phyloP scores from a whole-genome alignment of 2,888 invertebrate genomes.

The Tetranychus truncatus region DNA sequence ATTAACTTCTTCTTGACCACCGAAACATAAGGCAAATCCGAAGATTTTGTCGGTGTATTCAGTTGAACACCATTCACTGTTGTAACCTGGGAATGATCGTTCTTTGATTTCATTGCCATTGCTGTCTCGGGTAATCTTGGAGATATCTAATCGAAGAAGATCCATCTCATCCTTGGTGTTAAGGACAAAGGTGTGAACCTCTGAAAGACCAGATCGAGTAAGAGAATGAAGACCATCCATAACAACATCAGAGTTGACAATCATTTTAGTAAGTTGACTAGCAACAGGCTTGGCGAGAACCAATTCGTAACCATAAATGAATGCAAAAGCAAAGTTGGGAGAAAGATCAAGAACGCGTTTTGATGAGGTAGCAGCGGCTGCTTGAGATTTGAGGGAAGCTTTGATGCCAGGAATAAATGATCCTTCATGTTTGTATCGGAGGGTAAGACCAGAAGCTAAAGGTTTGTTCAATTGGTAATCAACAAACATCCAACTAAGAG shows the following conservation, averaged over 20 bases:
- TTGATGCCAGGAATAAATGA: not conserved
- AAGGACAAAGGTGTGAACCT: not conserved
- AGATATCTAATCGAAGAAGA: not conserved
- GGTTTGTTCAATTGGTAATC: not conserved
- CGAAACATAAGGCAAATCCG: not conserved
- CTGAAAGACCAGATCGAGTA: not conserved
- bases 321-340: not conserved
- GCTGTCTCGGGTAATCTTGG: not conserved
- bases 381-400: not conserved
- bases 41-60: not conserved
- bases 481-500: not conserved
- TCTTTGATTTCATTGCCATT: not conserved
- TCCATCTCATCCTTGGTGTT: not conserved
- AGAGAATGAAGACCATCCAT: not conserved
- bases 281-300: not conserved
- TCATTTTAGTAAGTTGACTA: not conserved
- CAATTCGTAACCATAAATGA: not conserved
- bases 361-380: not conserved
- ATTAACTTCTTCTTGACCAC: not conserved
- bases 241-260: not conserved
- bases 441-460: not conserved
- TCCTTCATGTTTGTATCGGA: not conserved
- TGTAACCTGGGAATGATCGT: not conserved
- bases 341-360: not conserved
- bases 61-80: not conserved